Evolutionary conservation across 2,888 invertebrate genomes (phyloP).

Genomic region (Saturnia japonica): DNA sequence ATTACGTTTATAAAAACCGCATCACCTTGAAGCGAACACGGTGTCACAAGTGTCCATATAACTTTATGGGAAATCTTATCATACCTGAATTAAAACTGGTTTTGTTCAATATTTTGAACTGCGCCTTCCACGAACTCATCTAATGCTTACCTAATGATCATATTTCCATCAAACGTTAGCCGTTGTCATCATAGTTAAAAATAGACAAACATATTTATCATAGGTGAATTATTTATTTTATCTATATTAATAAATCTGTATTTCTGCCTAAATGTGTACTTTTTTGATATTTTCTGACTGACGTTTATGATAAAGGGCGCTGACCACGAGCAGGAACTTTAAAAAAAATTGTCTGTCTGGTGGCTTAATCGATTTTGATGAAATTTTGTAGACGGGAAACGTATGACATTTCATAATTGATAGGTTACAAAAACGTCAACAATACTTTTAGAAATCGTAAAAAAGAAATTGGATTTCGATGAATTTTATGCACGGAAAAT

Average conservation of each 20-base stretch:
- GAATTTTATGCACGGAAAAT: no score
- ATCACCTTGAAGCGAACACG: constrained; percentile 2
- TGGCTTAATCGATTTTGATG: no score
- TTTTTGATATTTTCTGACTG: no score
- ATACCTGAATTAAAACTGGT: constrained; percentile 12
- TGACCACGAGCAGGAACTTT: no score
- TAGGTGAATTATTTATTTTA: neutral
- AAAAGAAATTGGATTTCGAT: no score
- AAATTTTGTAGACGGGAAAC: no score
- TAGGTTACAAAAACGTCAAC: no score
- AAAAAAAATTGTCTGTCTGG: no score
- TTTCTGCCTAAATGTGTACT: no score
- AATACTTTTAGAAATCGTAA: no score
- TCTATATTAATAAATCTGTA: neutral
- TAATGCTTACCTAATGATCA: constrained; percentile 14
- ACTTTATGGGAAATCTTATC: constrained; percentile 1
- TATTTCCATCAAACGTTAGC: constrained; percentile 12
- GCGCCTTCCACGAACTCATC: constrained; percentile 8
- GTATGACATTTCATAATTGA: no score
- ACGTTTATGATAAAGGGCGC: no score
- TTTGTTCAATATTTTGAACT: neutral
- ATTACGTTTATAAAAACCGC: neutral
- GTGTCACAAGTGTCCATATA: neutral
- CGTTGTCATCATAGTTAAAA: constrained; percentile 9
- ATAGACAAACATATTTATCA: constrained; percentile 3